phyloP scores from a whole-genome alignment of 2,113 vertebrate species.

The Protobothrops flavoviridis region DNA sequence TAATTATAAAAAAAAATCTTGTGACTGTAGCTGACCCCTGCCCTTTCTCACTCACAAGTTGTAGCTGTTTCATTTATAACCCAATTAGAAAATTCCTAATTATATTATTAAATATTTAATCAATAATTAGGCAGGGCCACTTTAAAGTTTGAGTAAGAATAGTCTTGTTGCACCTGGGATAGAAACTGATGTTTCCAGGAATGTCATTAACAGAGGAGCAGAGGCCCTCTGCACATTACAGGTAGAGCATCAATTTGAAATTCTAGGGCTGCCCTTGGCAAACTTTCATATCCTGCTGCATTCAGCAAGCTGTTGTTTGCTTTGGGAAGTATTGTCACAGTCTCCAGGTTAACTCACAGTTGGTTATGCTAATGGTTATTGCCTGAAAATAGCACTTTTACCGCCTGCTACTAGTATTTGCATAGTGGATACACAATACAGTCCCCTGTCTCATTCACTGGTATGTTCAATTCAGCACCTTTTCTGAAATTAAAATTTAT shows the following conservation, averaged over 20 bases:
- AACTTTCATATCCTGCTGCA: slow-evolving; percentile 15
- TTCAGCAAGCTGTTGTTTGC: slow-evolving; percentile 26
- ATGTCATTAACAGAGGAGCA: neutral
- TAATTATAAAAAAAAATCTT: neutral
- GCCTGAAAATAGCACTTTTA: slow-evolving; percentile 15
- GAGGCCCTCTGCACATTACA: neutral
- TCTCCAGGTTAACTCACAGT: slow-evolving; percentile 24
- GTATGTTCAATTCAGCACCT: neutral
- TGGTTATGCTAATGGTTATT: slow-evolving; percentile 21
- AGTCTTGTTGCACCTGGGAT: neutral
- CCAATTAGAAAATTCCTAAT: neutral
- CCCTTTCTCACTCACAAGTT: neutral
- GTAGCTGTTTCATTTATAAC: neutral
- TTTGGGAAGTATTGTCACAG: slow-evolving; percentile 15
- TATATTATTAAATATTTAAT: neutral
- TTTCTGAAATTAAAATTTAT: neutral
- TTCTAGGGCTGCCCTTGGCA: slow-evolving; percentile 1
- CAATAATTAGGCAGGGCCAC: neutral
- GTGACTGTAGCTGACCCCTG: neutral
- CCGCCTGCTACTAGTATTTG: slow-evolving; percentile 14
- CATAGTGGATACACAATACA: neutral
- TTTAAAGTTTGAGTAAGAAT: neutral
- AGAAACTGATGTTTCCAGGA: neutral
- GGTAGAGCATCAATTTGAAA: neutral
- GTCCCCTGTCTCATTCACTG: neutral